A percentile compares a stretch with the other conserved stretches of the same genome.
These are phyloP conservation scores for Periphyllus acericola DNA, from an alignment of 2,888 invertebrate genomes.

Conservation along the genomic window DNA sequence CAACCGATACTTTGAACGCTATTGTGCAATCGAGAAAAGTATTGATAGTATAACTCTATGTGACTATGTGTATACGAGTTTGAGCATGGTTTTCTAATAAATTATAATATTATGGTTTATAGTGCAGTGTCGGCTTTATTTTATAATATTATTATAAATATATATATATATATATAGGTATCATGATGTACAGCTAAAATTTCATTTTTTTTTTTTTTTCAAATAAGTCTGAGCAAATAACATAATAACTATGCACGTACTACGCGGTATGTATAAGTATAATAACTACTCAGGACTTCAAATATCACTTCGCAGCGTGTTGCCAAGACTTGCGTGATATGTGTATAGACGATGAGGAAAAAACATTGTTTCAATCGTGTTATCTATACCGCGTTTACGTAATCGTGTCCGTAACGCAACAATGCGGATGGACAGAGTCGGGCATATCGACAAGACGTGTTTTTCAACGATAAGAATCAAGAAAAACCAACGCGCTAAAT, in stretches of 20 bases:
- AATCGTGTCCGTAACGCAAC: conserved; percentile 1
- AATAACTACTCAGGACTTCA: conserved; percentile 20
- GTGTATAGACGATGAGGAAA: conserved; percentile 7
- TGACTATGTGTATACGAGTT: too few species aligned
- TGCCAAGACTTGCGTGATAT: conserved; percentile 29
- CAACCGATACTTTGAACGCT: too few species aligned
- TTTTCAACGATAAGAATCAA: neutral
- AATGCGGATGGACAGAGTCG: neutral
- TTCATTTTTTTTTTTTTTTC: too few species aligned
- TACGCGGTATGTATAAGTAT: neutral
- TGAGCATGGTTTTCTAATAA: too few species aligned
- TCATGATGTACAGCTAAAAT: too few species aligned
- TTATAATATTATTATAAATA: too few species aligned
- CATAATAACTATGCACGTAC: too few species aligned
- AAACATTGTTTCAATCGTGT: conserved; percentile 16
- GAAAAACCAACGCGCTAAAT: neutral
- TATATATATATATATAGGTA: too few species aligned
- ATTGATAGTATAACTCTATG: too few species aligned
- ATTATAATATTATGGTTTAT: neutral
- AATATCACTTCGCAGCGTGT: conserved; percentile 12
- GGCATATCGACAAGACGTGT: neutral
- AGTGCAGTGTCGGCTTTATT: neutral
- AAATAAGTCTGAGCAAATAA: too few species aligned
- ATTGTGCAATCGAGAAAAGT: too few species aligned
- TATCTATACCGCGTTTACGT: conserved; percentile 2